These are phyloP conservation scores for Zenarchopterus dispar DNA, from an alignment of 2,797 vertebrate species.

Conservation along the genomic window DNA sequence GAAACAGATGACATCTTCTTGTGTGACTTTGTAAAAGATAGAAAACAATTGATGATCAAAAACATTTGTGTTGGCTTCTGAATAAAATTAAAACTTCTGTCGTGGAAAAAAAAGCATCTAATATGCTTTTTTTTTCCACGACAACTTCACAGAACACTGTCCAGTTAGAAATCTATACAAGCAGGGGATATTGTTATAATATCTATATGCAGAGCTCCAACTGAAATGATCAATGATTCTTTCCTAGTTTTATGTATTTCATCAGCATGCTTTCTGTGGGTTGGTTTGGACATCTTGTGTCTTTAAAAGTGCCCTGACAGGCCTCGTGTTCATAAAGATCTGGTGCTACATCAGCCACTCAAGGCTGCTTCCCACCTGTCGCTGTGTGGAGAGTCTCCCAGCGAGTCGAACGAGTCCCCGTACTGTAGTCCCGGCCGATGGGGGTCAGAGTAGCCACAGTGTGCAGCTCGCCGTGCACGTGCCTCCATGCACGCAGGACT, in stretches of 20 bases:
- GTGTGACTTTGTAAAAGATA: conserved; percentile 5
- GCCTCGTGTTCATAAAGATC: conserved; percentile 53
- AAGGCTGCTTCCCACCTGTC: conserved; percentile 87
- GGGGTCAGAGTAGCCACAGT: conserved; percentile 87
- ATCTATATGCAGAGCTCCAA: conserved; percentile 27
- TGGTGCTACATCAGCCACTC: conserved; percentile 17
- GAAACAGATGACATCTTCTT: background rate
- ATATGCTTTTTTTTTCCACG: too few species aligned
- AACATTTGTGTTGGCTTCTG: too few species aligned
- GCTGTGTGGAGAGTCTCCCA: conserved; percentile 95
- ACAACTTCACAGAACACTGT: too few species aligned
- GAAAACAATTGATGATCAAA: too few species aligned
- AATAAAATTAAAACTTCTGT: too few species aligned
- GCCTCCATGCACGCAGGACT: conserved; percentile 95
- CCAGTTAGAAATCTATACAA: too few species aligned
- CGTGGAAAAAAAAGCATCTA: too few species aligned
- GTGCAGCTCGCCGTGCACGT: conserved; percentile 88
- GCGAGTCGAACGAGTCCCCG: conserved; percentile 93
- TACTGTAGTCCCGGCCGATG: conserved; percentile 86
- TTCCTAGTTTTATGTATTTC: conserved; percentile 55
- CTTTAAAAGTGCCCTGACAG: conserved; percentile 52
- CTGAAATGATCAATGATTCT: conserved; percentile 54
- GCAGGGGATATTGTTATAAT: conserved; percentile 10
- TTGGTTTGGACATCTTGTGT: conserved; percentile 57
- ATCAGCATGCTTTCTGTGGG: conserved; percentile 58